Base-by-base conservation (phyloP, 2,888 invertebrate species). In the Melipona beecheii region DNA sequence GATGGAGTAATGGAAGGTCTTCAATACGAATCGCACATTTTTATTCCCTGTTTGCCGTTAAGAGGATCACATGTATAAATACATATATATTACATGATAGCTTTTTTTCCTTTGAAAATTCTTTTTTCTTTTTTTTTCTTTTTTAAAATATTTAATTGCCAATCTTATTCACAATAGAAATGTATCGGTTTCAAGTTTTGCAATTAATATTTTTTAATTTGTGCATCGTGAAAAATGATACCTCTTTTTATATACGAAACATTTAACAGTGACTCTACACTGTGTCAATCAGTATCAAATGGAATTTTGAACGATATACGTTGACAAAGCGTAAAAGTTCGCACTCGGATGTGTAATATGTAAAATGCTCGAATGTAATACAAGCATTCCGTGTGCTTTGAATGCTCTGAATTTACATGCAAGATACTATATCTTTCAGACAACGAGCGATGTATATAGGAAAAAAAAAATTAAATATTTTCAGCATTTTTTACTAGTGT, bases 401-500 rank as follows among this genome's bases (percentile, higher is more conserved):
- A 68, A 65, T 72, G 43, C 50, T 68, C 71, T 65, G 69, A 6
- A 65, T 75, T 79, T 65, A 49, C 81, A 52, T 27, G 52, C 27
- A 77, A 78, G 78, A 90, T 83, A 56, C 79, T 71, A 88, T 87
- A 81, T 85, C 81, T 88, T 85, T 83, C 73, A 64, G 74, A 85
- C 85, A 86, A 84, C 82, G 85, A 91, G 84, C 90, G 84, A 75
- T 83, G 88, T 91, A 91, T 81, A 90, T 91, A 90, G 86, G 75
- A 85, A 88, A 84, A 87, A 90, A 90, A 75, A 90, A 90, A 31
- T 31, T 85, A 78, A 89, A 89, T 87, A 89, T 89, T 89, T 87
- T 91, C 90, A 87, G 58, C 85, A 86, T 87, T 87, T 87, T 89
- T 86, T 91, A 90, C 84, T 86, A 91, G 84, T 73, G 84, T 89